These are phyloP conservation scores for Trachymyrmex cornetzi DNA, from an alignment of 1,140 invertebrate species.

Conservation along the genomic window DNA sequence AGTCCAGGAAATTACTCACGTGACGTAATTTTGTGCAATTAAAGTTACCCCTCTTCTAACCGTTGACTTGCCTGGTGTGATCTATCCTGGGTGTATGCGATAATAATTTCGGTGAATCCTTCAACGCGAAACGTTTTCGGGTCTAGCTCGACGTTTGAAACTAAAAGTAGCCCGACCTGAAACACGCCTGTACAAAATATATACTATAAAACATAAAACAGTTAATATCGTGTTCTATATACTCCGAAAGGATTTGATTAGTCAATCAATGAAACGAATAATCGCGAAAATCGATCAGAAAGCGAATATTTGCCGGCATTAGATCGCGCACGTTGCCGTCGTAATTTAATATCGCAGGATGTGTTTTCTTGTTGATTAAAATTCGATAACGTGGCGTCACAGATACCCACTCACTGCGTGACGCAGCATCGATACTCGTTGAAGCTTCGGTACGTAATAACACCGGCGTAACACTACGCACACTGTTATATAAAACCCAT, in stretches of 20 bases:
- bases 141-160: neutral
- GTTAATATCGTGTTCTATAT: neutral
- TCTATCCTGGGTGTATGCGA: neutral
- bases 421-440: constrained; percentile 1
- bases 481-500: neutral
- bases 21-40: constrained; percentile 40
- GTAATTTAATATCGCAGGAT: constrained; percentile 43
- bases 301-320: neutral
- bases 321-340: neutral
- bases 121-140: neutral
- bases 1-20: constrained; percentile 27
- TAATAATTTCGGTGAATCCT: constrained; percentile 26
- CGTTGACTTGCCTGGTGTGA: neutral
- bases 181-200: neutral
- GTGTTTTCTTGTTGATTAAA: constrained; percentile 50
- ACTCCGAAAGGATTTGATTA: neutral
- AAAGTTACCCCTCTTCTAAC: neutral
- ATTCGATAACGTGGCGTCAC: constrained; percentile 50
- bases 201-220: neutral
- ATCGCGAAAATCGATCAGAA: neutral
- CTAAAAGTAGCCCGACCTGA: neutral
- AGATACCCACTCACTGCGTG: constrained; percentile 21
- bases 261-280: neutral
- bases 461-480: neutral
- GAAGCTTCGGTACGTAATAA: constrained; percentile 34